phyloP scores from a whole-genome alignment of 2,113 vertebrate species.

The Carollia perspicillata region DNA sequence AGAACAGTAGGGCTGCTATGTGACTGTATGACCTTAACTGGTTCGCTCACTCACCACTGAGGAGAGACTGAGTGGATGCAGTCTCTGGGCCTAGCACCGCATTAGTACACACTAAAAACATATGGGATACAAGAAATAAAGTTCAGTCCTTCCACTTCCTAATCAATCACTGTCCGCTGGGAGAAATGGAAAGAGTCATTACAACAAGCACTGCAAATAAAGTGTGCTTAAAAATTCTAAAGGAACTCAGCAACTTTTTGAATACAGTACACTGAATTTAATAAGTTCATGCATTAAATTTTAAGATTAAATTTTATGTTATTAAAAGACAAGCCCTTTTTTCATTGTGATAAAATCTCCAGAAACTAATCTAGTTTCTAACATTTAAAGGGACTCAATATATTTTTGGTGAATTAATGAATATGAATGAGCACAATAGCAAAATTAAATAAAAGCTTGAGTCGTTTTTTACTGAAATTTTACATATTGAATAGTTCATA shows the following conservation, averaged over 20 bases:
- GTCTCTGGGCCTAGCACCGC: background rate
- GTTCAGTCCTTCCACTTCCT: background rate
- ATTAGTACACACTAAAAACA: background rate
- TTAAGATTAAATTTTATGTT: background rate
- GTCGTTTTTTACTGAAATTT: background rate
- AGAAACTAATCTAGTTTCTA: background rate
- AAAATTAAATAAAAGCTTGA: background rate
- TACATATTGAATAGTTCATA: background rate
- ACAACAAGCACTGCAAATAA: background rate
- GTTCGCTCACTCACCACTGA: background rate
- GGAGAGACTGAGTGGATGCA: background rate
- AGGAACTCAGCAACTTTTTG: background rate
- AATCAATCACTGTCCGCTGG: background rate
- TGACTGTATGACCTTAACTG: background rate
- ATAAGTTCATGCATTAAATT: background rate
- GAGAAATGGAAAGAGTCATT: background rate
- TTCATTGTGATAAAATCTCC: background rate
- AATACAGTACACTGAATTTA: background rate
- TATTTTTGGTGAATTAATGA: background rate
- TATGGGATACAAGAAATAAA: background rate
- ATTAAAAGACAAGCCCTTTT: background rate
- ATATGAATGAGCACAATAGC: background rate
- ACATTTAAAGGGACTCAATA: background rate
- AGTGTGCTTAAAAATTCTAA: background rate
- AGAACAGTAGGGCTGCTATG: background rate